These are phyloP conservation scores for Aphelocoma coerulescens DNA, from an alignment of 2,113 vertebrate species.

Conservation along the genomic window DNA sequence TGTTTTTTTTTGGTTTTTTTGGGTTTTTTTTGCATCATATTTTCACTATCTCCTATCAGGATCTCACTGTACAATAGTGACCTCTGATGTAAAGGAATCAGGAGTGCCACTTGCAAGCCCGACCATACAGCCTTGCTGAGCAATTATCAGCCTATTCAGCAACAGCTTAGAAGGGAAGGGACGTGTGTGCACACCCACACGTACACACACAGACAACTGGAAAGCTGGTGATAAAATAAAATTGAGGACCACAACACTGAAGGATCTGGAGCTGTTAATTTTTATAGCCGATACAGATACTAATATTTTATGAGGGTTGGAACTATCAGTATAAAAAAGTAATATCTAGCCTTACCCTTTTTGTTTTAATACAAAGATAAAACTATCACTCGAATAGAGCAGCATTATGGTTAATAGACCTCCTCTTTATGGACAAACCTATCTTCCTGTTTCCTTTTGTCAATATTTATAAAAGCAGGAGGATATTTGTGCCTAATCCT, in stretches of 20 bases:
- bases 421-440: slow-evolving; percentile 38
- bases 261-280: slow-evolving; percentile 72
- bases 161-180: slow-evolving; percentile 33
- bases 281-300: slow-evolving; percentile 75
- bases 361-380: slow-evolving; percentile 73
- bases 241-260: slow-evolving; percentile 62
- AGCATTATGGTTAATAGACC: slow-evolving; percentile 55
- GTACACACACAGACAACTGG: background rate
- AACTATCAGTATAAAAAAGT: slow-evolving; percentile 62
- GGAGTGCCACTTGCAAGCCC: slow-evolving; percentile 53
- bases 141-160: slow-evolving; percentile 57
- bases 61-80: slow-evolving; percentile 64
- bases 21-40: background rate
- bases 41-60: slow-evolving; percentile 48
- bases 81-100: slow-evolving; percentile 62
- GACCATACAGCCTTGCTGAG: slow-evolving; percentile 13
- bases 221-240: slow-evolving; percentile 57
- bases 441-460: slow-evolving; percentile 25
- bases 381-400: slow-evolving; percentile 5
- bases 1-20: background rate
- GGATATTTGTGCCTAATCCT: slow-evolving; percentile 28
- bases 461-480: slow-evolving; percentile 57
- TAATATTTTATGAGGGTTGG: slow-evolving; percentile 78
- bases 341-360: slow-evolving; percentile 48
- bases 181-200: background rate